Percentiles rank a stretch among this genome's conserved stretches.
Conservation (phyloP, 2,888 invertebrate species). For the Lasioglossum vierecki region DNA sequence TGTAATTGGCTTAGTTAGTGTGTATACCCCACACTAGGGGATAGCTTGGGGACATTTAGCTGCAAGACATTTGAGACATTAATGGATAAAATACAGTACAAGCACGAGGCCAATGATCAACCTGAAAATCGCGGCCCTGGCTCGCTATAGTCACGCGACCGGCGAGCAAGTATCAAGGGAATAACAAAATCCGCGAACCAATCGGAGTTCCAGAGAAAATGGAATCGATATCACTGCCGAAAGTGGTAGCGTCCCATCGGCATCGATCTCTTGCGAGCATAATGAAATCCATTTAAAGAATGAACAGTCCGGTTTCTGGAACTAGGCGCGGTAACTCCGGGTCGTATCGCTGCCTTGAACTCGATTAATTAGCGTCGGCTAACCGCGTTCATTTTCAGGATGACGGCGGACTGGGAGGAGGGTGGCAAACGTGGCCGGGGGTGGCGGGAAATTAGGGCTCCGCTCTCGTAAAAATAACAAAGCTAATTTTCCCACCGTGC, state of each 20-base stretch:
- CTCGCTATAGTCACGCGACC: background rate
- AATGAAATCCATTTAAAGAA: slow-evolving; percentile 3
- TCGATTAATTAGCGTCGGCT: slow-evolving; percentile 27
- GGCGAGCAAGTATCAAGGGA: background rate
- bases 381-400: background rate
- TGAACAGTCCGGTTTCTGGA: background rate
- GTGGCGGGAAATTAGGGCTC: background rate
- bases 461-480: slow-evolving; percentile 16
- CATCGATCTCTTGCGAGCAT: background rate
- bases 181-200: background rate
- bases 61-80: too few species aligned
- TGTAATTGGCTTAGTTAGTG: too few species aligned
- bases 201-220: background rate
- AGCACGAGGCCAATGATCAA: too few species aligned
- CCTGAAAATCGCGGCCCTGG: background rate
- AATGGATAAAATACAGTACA: too few species aligned
- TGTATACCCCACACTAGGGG: too few species aligned
- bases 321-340: slow-evolving; percentile 14
- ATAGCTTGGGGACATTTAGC: too few species aligned
- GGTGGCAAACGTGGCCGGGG: background rate
- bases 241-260: background rate
- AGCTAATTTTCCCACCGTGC: background rate
- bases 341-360: slow-evolving; percentile 8
- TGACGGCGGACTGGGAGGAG: background rate
- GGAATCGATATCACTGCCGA: background rate